Evolutionary conservation across 2,113 vertebrate species (phyloP), one percentile per base, ranked within the genome.

Genomic region (Phodopus roborovskii): DNA sequence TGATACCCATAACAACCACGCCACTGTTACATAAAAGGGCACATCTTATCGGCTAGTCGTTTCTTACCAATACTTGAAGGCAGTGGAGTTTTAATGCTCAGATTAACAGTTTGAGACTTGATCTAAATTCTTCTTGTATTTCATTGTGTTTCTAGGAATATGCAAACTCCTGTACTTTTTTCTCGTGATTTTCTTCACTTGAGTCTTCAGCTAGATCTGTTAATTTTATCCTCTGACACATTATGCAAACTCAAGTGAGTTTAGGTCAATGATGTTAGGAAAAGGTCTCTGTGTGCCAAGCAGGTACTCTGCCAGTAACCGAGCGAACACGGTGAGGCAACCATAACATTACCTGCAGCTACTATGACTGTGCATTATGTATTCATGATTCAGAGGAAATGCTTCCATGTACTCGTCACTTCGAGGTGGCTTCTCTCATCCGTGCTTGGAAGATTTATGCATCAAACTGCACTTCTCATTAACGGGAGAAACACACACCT

Each of bases 161-260:
- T 2, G 28, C 33, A 90, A 93, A 36, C 30, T 39, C 50, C 85
- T 88, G 42, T 24, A 93, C 45, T 66, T 79, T 79, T 88, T 36
- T 71, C 79, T 60, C 8, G 13, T 88, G 75, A 73, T 15, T 81
- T 88, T 13, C 62, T 89, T 94, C 45, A 90, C n/a, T 66, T 89
- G 66, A 94, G 88, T 85, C 95, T 98, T 95, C 88, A 97, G 24
- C 83, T 78, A 97, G 96, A 96, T 75, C 74, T 6, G 39, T 97
- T 96, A 74, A 66, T 50, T 96, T 70, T 22, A 78, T 97, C 56
- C 26, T 94, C 71, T 96, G 83, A 88, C 17, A 45, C 50, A 45
- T 95, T 94, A 94, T 97, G 7, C 91, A 96, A 97, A 81, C 94
- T 81, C 94, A 97, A 92, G 91, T 39, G 97, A 92, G 91, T 39